Percentiles rank a stretch among this genome's conserved stretches.
Conservation (phyloP, 2,888 invertebrate species). For the Podotricha telesiphe region DNA sequence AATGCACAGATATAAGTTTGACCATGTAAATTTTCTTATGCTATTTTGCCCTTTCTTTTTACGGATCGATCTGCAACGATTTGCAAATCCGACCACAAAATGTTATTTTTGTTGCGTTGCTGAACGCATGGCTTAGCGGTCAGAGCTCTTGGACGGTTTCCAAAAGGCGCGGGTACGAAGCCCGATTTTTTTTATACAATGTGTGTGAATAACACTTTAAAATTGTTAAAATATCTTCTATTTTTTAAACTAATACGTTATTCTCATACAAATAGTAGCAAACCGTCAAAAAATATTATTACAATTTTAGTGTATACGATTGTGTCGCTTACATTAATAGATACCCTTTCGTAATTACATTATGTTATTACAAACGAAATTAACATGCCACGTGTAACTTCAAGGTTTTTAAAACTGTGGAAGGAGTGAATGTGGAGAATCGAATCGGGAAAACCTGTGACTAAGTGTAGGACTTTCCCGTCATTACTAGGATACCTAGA, state of each 20-base stretch:
- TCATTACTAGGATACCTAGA: slow-evolving; percentile 39
- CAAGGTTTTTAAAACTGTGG: slow-evolving; percentile 38
- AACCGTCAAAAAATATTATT: background rate
- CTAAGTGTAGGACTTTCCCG: slow-evolving; percentile 49
- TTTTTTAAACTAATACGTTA: background rate
- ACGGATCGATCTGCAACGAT: too few species aligned
- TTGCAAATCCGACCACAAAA: too few species aligned
- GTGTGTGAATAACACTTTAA: background rate
- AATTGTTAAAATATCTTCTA: background rate
- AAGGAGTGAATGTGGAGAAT: slow-evolving; percentile 31
- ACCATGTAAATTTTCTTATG: too few species aligned
- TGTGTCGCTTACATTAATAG: slow-evolving; percentile 20
- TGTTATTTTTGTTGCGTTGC: too few species aligned
- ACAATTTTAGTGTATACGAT: background rate
- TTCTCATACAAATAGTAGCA: background rate
- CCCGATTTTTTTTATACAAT: too few species aligned
- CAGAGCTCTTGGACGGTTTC: too few species aligned
- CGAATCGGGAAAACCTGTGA: slow-evolving; percentile 57
- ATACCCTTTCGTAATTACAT: slow-evolving; percentile 8
- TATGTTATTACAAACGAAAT: slow-evolving; percentile 7
- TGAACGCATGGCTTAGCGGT: too few species aligned
- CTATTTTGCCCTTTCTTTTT: too few species aligned
- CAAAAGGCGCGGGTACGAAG: too few species aligned
- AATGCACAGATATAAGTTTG: too few species aligned
- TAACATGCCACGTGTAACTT: slow-evolving; percentile 21